phyloP scores from a whole-genome alignment of 1,140 invertebrate species.

The Ptiloglossa arizonensis region DNA sequence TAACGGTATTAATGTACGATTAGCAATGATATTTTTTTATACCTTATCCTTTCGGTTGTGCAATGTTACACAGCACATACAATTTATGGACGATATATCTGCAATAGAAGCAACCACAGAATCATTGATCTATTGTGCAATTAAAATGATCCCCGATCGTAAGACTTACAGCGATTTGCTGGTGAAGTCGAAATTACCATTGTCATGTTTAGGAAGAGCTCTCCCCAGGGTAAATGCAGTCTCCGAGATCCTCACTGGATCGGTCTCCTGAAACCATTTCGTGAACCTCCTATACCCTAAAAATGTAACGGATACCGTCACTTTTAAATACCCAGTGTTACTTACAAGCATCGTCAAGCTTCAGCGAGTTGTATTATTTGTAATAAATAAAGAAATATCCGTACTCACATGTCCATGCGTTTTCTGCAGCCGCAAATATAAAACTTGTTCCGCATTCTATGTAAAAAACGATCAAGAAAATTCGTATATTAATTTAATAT shows the following conservation, averaged over 20 bases:
- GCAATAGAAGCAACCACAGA: slow-evolving; percentile 21
- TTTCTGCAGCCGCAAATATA: slow-evolving; percentile 57
- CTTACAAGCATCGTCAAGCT: not conserved
- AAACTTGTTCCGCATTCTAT: slow-evolving; percentile 38
- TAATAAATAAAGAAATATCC: not conserved
- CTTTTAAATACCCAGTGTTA: not conserved
- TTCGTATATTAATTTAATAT: not conserved
- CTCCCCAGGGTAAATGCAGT: slow-evolving; percentile 13
- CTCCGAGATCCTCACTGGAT: slow-evolving; percentile 18
- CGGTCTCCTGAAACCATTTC: slow-evolving; percentile 30
- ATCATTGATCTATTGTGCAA: slow-evolving; percentile 12
- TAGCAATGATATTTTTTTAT: not conserved
- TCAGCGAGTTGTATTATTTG: not conserved
- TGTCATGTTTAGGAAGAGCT: slow-evolving; percentile 33
- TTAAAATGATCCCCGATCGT: not conserved
- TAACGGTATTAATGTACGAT: not conserved
- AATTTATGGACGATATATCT: slow-evolving; percentile 27
- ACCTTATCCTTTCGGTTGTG: slow-evolving; percentile 17
- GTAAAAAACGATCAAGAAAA: not conserved
- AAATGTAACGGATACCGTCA: no score
- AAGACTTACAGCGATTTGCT: slow-evolving; percentile 51
- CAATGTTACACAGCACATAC: not conserved
- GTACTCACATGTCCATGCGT: slow-evolving; percentile 28
- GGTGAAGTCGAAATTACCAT: slow-evolving; percentile 52
- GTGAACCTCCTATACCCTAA: slow-evolving; percentile 12